phyloP scores from a whole-genome alignment of 30 jellyfish, hydroid and myxozoan species.

The Catostylus mosaicus region DNA sequence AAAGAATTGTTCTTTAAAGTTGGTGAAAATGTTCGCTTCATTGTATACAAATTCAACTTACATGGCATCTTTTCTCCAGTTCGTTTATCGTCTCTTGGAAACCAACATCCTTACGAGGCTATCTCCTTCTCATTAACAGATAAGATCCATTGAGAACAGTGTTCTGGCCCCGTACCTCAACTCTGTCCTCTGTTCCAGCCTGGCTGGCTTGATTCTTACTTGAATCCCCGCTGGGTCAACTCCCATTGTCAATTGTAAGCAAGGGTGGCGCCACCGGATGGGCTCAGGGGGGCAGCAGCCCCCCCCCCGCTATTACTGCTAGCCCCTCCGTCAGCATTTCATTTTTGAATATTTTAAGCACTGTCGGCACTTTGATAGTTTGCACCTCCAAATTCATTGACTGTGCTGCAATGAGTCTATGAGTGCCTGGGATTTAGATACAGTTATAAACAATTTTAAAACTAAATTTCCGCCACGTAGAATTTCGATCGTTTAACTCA shows the following conservation, averaged over 20 bases:
- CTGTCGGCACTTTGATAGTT: too few relatives aligned
- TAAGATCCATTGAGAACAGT: not conserved
- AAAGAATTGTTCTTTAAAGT: not conserved
- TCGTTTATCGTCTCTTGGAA: constrained; percentile 2
- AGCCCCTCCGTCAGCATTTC: too few relatives aligned
- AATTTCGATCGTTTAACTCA: not conserved
- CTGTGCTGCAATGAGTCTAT: too few relatives aligned
- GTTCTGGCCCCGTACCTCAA: too few relatives aligned
- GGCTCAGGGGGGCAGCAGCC: not conserved
- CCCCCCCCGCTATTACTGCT: too few relatives aligned
- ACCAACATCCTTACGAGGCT: constrained; percentile 19
- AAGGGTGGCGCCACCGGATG: not conserved
- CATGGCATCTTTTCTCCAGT: constrained; percentile 19
- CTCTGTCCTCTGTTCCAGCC: not conserved
- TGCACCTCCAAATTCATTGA: too few relatives aligned
- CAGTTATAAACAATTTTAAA: constrained; percentile 1
- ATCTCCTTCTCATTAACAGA: constrained; percentile 10
- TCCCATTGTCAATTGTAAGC: not conserved
- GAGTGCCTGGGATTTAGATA: too few relatives aligned
- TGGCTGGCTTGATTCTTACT: not conserved
- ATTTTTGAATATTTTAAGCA: too few relatives aligned
- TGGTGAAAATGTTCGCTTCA: not conserved
- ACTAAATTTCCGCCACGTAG: constrained; percentile 7
- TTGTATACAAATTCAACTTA: not conserved
- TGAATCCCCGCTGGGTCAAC: not conserved